A percentile compares a stretch with the other conserved stretches of the same genome.
phyloP scores from a whole-genome alignment of 1,140 invertebrate species.

The Solenopsis invicta region DNA sequence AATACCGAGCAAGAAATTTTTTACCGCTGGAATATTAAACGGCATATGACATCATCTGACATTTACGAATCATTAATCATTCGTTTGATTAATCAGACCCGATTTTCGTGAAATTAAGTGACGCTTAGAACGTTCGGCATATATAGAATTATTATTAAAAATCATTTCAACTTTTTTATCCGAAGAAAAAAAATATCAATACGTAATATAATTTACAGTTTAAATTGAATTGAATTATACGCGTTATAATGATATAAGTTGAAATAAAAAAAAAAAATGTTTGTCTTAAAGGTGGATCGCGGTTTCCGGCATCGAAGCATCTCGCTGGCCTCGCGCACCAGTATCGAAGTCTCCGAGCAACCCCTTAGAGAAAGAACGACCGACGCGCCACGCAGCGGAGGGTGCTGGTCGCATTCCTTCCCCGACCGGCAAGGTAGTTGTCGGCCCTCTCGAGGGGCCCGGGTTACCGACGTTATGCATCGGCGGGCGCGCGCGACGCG shows the following conservation, averaged over 20 bases:
- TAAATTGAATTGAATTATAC: conserved; percentile 20
- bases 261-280: background rate
- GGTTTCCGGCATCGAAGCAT: background rate
- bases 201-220: background rate
- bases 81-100: background rate
- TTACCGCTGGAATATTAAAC: conserved; percentile 11
- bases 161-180: background rate
- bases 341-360: conserved; percentile 74
- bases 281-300: background rate
- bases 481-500: conserved; percentile 57
- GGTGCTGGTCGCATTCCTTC: conserved; percentile 43
- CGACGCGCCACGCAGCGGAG: conserved; percentile 77
- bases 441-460: conserved; percentile 64
- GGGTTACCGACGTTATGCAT: conserved; percentile 77
- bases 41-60: background rate
- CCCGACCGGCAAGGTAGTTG: conserved; percentile 78
- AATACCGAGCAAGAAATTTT: conserved; percentile 29
- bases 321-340: conserved; percentile 17
- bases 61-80: background rate
- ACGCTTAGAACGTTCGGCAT: background rate
- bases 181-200: background rate
- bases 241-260: background rate
- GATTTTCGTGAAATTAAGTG: background rate
- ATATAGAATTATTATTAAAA: background rate
- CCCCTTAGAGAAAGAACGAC: conserved; percentile 49